phyloP scores from a whole-genome alignment of 35 echinoderm and acorn worm species.

The Chiridota heheva region DNA sequence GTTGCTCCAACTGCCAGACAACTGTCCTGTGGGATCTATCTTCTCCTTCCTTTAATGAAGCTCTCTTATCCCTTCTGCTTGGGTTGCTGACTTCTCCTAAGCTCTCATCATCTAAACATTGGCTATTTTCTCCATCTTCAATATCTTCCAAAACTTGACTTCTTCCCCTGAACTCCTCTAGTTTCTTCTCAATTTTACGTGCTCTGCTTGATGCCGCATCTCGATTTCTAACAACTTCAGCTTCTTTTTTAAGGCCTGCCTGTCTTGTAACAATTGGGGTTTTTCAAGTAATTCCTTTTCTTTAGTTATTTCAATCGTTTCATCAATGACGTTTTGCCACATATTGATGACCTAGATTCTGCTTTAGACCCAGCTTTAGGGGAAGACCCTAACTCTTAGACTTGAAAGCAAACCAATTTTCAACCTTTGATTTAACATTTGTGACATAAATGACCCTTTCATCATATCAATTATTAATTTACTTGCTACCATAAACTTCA shows the following conservation, averaged over 20 bases:
- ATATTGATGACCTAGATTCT: conserved; percentile 8
- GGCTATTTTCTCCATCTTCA: neutral
- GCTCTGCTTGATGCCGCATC: conserved; percentile 12
- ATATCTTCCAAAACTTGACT: conserved; percentile 38
- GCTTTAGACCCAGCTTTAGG: neutral
- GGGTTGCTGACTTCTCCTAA: neutral
- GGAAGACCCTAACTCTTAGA: neutral
- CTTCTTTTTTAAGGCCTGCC: conserved; percentile 31
- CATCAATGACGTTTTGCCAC: conserved; percentile 3
- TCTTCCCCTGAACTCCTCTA: conserved; percentile 17
- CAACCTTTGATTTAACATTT: conserved; percentile 10
- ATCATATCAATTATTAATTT: conserved; percentile 12
- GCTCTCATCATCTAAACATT: neutral
- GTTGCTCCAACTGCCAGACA: neutral
- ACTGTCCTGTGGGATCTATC: neutral
- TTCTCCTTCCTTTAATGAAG: neutral
- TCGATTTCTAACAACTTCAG: conserved; percentile 33
- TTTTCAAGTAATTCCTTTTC: neutral
- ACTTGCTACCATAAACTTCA: too few relatives aligned
- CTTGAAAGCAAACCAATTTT: conserved; percentile 12
- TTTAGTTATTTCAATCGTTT: neutral
- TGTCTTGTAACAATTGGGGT: neutral
- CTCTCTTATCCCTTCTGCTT: neutral
- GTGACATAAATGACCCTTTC: conserved; percentile 1
- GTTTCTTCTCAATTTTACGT: conserved; percentile 2